phyloP scores from a whole-genome alignment of 2,113 vertebrate species.

The Antigone vipio region DNA sequence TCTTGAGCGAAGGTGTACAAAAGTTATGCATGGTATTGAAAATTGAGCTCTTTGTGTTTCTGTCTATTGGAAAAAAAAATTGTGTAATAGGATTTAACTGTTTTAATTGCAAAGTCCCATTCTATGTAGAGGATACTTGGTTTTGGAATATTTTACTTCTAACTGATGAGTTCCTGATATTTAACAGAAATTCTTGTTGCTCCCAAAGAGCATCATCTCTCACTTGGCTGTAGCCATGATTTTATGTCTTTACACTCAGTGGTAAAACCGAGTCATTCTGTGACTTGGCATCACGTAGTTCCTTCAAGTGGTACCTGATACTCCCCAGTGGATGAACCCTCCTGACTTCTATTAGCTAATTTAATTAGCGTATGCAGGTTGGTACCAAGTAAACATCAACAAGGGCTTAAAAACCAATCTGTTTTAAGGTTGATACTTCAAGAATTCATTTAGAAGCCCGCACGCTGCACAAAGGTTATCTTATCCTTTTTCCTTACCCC shows the following conservation, averaged over 20 bases:
- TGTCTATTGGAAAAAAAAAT: not conserved
- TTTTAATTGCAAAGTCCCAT: not conserved
- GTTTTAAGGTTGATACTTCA: not conserved
- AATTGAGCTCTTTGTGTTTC: not conserved
- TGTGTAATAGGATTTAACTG: not conserved
- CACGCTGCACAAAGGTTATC: no score
- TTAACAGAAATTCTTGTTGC: not conserved
- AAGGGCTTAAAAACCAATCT: not conserved
- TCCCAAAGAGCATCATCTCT: not conserved
- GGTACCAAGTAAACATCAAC: not conserved
- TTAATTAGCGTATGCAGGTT: not conserved
- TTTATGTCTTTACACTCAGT: rapidly evolving
- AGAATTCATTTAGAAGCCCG: not conserved
- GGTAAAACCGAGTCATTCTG: not conserved
- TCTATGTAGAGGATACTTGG: not conserved
- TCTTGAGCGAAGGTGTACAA: not conserved
- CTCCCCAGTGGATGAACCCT: not conserved
- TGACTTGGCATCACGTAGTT: rapidly evolving
- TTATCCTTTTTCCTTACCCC: not conserved
- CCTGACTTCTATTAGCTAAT: not conserved
- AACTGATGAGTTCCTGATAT: not conserved
- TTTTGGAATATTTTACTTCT: not conserved
- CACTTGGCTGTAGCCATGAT: rapidly evolving
- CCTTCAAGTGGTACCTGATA: not conserved
- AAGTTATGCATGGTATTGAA: not conserved